A percentile compares a stretch with the other conserved stretches of the same genome.
phyloP scores from a whole-genome alignment of 2,888 invertebrate species.

The Phortica magna region DNA sequence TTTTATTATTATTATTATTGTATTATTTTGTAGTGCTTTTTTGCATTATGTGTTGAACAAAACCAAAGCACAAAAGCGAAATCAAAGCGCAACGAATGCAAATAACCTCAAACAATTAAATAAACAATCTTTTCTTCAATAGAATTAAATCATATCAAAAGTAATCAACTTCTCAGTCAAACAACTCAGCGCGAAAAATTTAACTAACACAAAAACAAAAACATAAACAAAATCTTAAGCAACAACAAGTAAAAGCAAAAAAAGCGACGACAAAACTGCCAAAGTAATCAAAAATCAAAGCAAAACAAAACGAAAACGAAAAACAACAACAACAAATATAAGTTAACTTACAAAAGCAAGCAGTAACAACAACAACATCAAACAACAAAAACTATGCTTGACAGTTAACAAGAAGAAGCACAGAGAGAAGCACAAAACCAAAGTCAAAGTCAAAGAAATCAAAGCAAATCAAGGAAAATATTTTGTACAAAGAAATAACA shows the following conservation, averaged over 20 bases:
- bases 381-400: conserved; percentile 13
- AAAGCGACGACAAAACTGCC: conserved; percentile 35
- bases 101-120: conserved; percentile 24
- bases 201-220: conserved; percentile 33
- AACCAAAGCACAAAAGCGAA: conserved; percentile 27
- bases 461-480: no score
- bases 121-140: background rate
- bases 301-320: conserved; percentile 25
- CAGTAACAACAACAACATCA: conserved; percentile 37
- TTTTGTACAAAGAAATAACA: background rate
- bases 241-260: conserved; percentile 24
- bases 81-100: conserved; percentile 28
- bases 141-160: conserved; percentile 9
- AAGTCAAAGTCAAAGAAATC: no score
- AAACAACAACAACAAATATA: conserved; percentile 35
- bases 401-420: conserved; percentile 5
- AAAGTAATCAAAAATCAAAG: conserved; percentile 39
- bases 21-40: no score
- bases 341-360: conserved; percentile 27
- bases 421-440: no score
- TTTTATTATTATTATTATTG: no score
- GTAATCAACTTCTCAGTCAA: conserved; percentile 39
- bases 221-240: conserved; percentile 4
- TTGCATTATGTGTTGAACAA: conserved; percentile 13
- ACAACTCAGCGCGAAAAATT: conserved; percentile 43